phyloP scores from a whole-genome alignment of 2,888 invertebrate genomes.

The Podotricha telesiphe region DNA sequence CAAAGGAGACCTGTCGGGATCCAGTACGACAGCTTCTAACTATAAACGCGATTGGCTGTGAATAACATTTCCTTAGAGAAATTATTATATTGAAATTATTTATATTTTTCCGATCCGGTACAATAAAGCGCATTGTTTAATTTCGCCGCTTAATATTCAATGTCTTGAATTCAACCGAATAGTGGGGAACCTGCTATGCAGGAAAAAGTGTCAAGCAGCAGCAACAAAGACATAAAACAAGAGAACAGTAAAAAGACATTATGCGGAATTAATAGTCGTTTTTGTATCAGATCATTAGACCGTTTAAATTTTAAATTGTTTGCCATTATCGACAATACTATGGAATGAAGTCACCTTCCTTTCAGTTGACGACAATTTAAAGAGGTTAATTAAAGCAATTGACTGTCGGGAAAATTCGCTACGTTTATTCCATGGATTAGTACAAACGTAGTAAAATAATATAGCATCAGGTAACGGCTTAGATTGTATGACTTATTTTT shows the following conservation, averaged over 20 bases:
- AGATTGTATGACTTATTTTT: not conserved
- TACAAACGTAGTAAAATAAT: not conserved
- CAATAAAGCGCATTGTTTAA: no score
- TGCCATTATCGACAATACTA: conserved; percentile 53
- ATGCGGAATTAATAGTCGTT: conserved; percentile 45
- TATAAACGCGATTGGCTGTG: no score
- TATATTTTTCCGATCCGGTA: no score
- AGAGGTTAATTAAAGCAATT: conserved; percentile 55
- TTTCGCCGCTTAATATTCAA: no score
- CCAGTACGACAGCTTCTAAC: no score
- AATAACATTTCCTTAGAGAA: no score
- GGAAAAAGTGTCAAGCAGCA: not conserved
- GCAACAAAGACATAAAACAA: not conserved
- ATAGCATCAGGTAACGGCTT: not conserved
- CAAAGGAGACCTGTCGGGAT: no score
- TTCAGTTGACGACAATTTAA: conserved; percentile 33
- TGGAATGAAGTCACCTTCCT: conserved; percentile 54
- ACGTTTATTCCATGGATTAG: conserved; percentile 4
- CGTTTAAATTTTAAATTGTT: conserved; percentile 57
- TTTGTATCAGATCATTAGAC: conserved; percentile 46
- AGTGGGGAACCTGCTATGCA: no score
- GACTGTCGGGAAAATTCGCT: conserved; percentile 13
- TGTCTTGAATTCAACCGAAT: no score
- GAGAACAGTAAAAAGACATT: conserved; percentile 46
- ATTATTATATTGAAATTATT: no score